Conservation (phyloP, 1,140 invertebrate genomes). For the Stegodyphus mimosarum region DNA sequence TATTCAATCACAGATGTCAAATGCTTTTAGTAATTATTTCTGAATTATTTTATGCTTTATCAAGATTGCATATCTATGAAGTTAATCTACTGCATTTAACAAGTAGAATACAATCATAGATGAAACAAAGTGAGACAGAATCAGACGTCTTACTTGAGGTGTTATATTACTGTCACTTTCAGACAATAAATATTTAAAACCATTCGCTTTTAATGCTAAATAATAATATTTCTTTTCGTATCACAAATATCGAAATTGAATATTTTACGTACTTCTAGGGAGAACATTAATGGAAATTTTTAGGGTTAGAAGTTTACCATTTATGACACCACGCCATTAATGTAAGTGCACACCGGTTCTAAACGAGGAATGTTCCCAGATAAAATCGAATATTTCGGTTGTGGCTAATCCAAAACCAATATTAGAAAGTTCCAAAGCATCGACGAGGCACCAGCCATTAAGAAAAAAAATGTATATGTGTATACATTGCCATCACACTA, state of each 20-base stretch:
- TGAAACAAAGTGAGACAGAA: too few relatives aligned
- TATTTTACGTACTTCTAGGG: neutral
- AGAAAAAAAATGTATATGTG: conserved; percentile 39
- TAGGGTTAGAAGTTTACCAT: neutral
- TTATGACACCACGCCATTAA: conserved; percentile 31
- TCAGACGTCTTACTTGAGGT: too few relatives aligned
- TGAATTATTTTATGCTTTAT: too few relatives aligned
- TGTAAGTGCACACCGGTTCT: neutral
- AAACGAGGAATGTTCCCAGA: conserved; percentile 10
- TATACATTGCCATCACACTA: neutral
- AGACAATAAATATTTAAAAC: too few relatives aligned
- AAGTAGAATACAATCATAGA: too few relatives aligned
- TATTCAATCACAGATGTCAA: too few relatives aligned
- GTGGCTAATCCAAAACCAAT: conserved; percentile 50
- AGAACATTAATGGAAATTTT: conserved; percentile 9
- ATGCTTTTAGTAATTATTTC: too few relatives aligned
- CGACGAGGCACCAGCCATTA: conserved; percentile 11
- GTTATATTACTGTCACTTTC: too few relatives aligned
- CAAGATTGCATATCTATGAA: too few relatives aligned
- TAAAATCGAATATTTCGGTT: conserved; percentile 2
- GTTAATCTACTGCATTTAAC: too few relatives aligned
- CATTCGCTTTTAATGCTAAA: too few relatives aligned
- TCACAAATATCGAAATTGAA: neutral
- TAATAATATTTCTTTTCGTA: too few relatives aligned
- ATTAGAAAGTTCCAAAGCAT: neutral